A percentile compares a stretch with the other conserved stretches of the same genome.
Evolutionary conservation across 2,113 vertebrate genomes (phyloP).

Genomic region (Callipepla californica): DNA sequence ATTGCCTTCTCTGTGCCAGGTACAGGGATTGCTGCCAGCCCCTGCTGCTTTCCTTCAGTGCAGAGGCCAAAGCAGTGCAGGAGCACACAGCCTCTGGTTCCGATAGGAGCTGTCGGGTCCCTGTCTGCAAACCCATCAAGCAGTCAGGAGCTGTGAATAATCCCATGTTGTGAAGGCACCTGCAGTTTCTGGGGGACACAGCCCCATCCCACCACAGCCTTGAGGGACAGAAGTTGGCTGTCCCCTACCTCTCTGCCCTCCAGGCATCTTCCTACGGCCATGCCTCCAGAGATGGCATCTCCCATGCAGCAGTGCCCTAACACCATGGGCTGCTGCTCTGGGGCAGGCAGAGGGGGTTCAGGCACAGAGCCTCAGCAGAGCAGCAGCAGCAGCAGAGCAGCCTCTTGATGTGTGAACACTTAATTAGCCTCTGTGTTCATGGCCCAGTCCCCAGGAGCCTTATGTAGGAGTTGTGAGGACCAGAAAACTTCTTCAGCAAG

Average conservation of each 20-base stretch:
- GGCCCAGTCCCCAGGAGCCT: neutral
- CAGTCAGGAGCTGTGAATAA: neutral
- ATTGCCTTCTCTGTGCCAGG: neutral
- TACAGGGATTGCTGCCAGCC: neutral
- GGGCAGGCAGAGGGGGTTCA: accelerated
- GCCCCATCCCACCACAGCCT: neutral
- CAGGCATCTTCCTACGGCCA: accelerated
- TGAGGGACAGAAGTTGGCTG: accelerated
- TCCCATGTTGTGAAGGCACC: neutral
- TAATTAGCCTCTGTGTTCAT: neutral
- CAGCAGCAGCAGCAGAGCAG: neutral
- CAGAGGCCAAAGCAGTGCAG: neutral
- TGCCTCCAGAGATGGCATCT: neutral
- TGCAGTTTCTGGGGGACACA: neutral
- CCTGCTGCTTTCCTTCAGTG: neutral
- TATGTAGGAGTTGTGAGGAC: neutral
- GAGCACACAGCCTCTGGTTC: neutral
- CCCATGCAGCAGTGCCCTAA: accelerated
- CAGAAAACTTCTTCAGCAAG: neutral
- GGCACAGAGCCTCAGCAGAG: no score
- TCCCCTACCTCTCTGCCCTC: neutral
- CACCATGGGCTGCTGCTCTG: neutral
- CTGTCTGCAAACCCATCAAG: neutral
- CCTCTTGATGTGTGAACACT: neutral
- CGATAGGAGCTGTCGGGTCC: neutral